Evolutionary conservation across 2,888 invertebrate species (phyloP).

Genomic region (Leptopilina syphax): DNA sequence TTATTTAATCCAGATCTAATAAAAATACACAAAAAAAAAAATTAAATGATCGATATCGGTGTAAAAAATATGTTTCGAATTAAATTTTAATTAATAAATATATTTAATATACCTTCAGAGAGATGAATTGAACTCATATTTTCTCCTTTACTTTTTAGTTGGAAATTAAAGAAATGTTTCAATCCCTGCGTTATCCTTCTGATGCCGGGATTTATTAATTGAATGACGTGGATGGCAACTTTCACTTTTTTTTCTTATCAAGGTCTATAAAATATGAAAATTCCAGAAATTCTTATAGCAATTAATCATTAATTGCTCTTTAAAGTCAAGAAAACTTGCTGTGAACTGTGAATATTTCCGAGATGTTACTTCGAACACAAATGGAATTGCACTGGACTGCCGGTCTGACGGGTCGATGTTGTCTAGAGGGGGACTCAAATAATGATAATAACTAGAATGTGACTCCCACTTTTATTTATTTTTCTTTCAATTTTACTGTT

Average conservation of each 20-base stretch:
- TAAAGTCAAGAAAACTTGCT: too few species aligned
- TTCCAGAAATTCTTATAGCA: too few species aligned
- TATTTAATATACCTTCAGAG: slow-evolving; percentile 16
- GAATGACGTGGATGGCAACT: not conserved
- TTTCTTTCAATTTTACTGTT: too few species aligned
- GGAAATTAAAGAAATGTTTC: not conserved
- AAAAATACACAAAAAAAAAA: too few species aligned
- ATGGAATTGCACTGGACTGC: not conserved
- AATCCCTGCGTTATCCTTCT: not conserved
- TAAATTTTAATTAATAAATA: not conserved
- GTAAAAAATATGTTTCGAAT: too few species aligned
- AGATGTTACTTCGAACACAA: too few species aligned
- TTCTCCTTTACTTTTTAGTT: not conserved
- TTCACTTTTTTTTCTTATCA: not conserved
- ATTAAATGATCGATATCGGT: too few species aligned
- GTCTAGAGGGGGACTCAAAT: not conserved
- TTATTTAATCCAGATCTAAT: too few species aligned
- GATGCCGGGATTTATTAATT: not conserved
- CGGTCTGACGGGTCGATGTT: not conserved
- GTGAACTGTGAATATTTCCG: too few species aligned
- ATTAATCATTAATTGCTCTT: too few species aligned
- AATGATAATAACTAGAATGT: slow-evolving; percentile 10
- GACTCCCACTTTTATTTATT: too few species aligned
- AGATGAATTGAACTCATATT: slow-evolving; percentile 23
- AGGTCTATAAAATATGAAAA: too few species aligned